Evolutionary conservation across 2,888 invertebrate genomes (phyloP), one percentile per base, ranked within the genome.

Genomic region (Prosapia bicincta): DNA sequence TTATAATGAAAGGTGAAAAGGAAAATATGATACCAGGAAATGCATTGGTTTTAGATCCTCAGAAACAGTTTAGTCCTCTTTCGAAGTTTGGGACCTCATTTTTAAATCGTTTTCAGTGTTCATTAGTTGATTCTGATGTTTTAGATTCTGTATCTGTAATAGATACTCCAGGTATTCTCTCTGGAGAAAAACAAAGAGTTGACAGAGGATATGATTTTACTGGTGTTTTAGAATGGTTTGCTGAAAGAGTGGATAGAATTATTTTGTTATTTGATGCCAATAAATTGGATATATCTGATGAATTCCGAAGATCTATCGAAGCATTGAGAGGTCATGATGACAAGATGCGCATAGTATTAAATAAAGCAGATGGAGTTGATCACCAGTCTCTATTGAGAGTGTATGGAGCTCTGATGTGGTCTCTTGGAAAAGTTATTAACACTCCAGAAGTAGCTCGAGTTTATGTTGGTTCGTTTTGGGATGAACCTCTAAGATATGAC

Each of bases 371-470:
- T 82, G 89, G 89, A 88, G 86, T 91, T n/a, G 90, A 90, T 81
- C 89, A 89, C 80, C 90, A 90, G 81, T 89, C 90, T 82, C 81
- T 91, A 78, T 90, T 91, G 90, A 81, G 89, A 80, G 86, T 91
- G 0, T 91, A 91, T 82, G 91, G 91, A 71, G 90, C 91, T 10
- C 85, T 91, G 66, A 91, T 91, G 91, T 91, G 91, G 91, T 90
- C 90, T 7, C 84, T 91, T 23, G 90, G 90, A 65, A 91, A 90
- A 85, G 90, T 90, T 26, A 84, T 91, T 74, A 88, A 88, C 80
- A 91, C 90, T 0, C 91, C 91, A 15, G 91, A 91, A 85, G 90
- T 91, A 2, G 88, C 89, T 5, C 84, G 90, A 77, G 90, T 91
- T n/a, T 91, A 90, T 83, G 89, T 91, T 79, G 90, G 91, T 28